Conservation (phyloP, 2,113 vertebrate genomes). For the Tetraodon nigroviridis region DNA sequence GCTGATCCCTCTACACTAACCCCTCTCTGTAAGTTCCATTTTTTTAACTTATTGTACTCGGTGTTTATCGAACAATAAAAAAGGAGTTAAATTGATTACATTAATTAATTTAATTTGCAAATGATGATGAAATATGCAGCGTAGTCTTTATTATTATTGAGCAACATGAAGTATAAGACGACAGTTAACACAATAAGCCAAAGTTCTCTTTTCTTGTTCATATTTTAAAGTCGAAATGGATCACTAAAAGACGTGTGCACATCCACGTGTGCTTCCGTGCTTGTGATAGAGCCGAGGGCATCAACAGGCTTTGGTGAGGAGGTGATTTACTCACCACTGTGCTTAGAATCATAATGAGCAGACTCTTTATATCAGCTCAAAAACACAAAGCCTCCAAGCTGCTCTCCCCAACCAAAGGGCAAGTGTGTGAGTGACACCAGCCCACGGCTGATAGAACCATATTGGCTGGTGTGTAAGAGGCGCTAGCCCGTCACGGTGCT, state of each 20-base stretch:
- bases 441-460: conserved; percentile 21
- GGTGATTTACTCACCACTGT: conserved; percentile 59
- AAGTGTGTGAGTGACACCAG: conserved; percentile 42
- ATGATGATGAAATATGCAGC: conserved; percentile 23
- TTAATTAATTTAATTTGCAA: too few species aligned
- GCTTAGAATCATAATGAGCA: conserved; percentile 73
- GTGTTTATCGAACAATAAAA: conserved; percentile 19
- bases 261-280: conserved; percentile 8
- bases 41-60: conserved; percentile 5
- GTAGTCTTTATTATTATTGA: conserved; percentile 15
- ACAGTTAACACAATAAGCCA: not conserved
- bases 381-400: conserved; percentile 52
- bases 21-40: not conserved
- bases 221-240: conserved; percentile 6
- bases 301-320: conserved; percentile 44
- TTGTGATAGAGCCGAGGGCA: conserved; percentile 30
- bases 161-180: conserved; percentile 11
- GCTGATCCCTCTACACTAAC: conserved; percentile 1
- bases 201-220: conserved; percentile 17
- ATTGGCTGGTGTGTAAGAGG: conserved; percentile 27
- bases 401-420: conserved; percentile 44
- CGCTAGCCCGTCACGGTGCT: conserved; percentile 11
- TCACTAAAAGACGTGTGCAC: conserved; percentile 8
- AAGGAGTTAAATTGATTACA: conserved; percentile 18
- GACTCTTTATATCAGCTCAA: conserved; percentile 58